Conservation (phyloP, 2,113 vertebrate genomes). For the Ramphastos sulfuratus region DNA sequence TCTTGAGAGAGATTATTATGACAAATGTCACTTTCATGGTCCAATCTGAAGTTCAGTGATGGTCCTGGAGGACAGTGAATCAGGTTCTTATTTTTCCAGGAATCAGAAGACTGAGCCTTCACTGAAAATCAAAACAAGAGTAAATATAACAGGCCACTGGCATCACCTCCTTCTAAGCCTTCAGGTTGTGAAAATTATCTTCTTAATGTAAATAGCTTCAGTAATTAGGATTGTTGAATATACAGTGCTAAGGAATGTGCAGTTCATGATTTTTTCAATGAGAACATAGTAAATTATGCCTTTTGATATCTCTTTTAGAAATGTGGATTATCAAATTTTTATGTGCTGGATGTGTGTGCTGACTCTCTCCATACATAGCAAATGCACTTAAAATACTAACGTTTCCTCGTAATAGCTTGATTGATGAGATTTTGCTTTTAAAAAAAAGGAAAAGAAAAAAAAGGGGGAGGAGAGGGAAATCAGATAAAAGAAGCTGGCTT, state of each 20-base stretch:
- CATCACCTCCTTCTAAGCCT: not conserved
- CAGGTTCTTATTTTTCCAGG: not conserved
- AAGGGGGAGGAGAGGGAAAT: not conserved
- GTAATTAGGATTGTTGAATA: constrained; percentile 56
- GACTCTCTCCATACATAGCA: constrained; percentile 60
- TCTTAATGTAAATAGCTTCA: constrained; percentile 42
- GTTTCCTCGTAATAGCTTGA: not conserved
- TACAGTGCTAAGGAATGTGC: constrained; percentile 2
- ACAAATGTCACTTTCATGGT: not conserved
- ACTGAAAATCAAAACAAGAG: not conserved
- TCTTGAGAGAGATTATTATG: not conserved
- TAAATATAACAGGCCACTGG: not conserved
- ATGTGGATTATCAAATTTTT: constrained; percentile 61
- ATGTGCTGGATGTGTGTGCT: constrained; percentile 45
- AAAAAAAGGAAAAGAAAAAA: not conserved
- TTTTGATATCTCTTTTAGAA: constrained; percentile 65
- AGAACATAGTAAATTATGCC: constrained; percentile 68
- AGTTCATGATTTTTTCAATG: constrained; percentile 62
- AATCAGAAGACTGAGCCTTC: not conserved
- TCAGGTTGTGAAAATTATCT: constrained; percentile 13
- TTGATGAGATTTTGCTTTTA: constrained; percentile 34
- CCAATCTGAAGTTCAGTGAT: not conserved
- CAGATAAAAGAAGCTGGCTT: constrained; percentile 1
- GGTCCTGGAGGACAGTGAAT: not conserved
- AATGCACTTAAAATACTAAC: constrained; percentile 61